Evolutionary conservation across 2,888 invertebrate genomes (phyloP).

Genomic region (Argyra leucocephala): DNA sequence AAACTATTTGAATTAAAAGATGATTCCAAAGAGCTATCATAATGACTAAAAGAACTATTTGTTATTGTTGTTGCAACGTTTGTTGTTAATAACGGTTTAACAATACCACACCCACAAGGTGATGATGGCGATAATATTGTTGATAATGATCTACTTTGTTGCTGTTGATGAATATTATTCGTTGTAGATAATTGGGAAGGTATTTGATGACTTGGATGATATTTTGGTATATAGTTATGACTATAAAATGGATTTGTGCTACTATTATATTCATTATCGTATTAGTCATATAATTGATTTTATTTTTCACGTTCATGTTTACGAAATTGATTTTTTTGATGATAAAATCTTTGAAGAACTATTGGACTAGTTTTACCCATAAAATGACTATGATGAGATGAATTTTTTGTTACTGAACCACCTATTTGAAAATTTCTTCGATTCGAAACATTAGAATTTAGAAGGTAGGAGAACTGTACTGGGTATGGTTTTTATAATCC

Average conservation of each 20-base stretch:
- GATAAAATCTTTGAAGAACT: conserved; percentile 66
- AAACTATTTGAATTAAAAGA: too few relatives aligned
- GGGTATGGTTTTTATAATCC: too few relatives aligned
- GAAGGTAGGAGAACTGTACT: too few relatives aligned
- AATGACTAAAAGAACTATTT: too few relatives aligned
- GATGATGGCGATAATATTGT: conserved; percentile 13
- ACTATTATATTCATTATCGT: conserved; percentile 16
- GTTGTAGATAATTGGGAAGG: conserved; percentile 21
- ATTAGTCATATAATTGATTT: conserved; percentile 24
- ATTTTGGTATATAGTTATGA: conserved; percentile 32
- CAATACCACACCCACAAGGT: conserved; percentile 11
- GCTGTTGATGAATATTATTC: conserved; percentile 12
- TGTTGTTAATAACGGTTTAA: conserved; percentile 11
- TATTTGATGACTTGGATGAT: conserved; percentile 21
- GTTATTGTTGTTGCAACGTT: conserved; percentile 18
- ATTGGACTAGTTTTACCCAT: conserved; percentile 69
- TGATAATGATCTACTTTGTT: conserved; percentile 15
- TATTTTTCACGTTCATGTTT: conserved; percentile 44
- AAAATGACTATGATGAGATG: conserved; percentile 30
- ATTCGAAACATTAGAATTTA: conserved; percentile 20
- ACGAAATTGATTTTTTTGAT: conserved; percentile 64
- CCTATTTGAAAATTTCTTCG: conserved; percentile 32
- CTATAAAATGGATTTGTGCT: conserved; percentile 39
- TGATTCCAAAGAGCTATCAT: too few relatives aligned
- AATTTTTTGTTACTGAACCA: conserved; percentile 23